Conservation (phyloP, 64 coral and sea anemone genomes). For the Astreopora myriophthalma region DNA sequence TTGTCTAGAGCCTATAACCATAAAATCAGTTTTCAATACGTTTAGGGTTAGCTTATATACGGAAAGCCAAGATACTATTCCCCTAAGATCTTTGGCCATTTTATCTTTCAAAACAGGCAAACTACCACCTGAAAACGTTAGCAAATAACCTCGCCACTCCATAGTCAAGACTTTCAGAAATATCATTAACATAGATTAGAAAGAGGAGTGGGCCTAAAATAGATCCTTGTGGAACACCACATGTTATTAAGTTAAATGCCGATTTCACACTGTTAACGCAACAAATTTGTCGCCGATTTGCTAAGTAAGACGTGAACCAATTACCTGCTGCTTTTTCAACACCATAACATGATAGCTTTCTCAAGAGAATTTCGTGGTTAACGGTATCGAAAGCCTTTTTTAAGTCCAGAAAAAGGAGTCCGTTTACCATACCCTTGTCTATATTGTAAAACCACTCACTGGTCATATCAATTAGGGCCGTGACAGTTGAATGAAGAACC, state of each 20-base stretch:
- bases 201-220: neutral
- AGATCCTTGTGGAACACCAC: too few species aligned
- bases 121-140: neutral
- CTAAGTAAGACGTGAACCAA: neutral
- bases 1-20: neutral
- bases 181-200: neutral
- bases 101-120: neutral
- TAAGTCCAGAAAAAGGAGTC: neutral
- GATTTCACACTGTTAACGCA: neutral
- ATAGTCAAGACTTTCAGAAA: neutral
- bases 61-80: neutral
- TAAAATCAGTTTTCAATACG: neutral
- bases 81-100: neutral
- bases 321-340: neutral
- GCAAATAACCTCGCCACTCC: neutral
- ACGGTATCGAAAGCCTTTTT: neutral
- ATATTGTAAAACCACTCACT: too few species aligned
- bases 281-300: neutral
- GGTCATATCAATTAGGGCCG: too few species aligned
- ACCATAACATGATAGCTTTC: neutral
- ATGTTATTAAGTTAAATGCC: neutral
- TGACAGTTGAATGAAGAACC: too few species aligned
- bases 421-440: neutral
- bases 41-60: neutral
- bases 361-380: neutral